Base-by-base conservation (phyloP, 1,140 invertebrate species). In the Lepidostoma basale region DNA sequence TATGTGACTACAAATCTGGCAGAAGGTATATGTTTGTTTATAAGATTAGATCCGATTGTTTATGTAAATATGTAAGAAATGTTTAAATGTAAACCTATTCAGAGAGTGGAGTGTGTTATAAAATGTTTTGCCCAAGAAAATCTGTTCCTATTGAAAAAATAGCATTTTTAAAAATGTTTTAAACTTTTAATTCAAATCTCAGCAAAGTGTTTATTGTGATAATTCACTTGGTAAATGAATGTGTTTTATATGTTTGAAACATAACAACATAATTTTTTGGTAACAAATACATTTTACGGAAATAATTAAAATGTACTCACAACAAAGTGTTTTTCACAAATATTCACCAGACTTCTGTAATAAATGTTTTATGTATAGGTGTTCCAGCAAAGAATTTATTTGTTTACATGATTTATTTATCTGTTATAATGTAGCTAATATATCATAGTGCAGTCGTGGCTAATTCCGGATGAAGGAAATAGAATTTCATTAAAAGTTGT, bases 391-490 rank as follows among this genome's bases (percentile, higher is more conserved):
- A 47, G n/a, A n/a, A 49, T 18, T 49, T 49, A 28, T 14, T 4
- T 56, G 28, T 56, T 56, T 18, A 56, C 1, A 28, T 30, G 28
- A 56, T 30, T 33, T 56, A 56, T 56, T 33, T 56, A n/a, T 30
- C 52, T 30, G 52, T 56, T 49, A 49, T 49, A 49, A 20, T 56
- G 14, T 56, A 26, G 14, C 33, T 33, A 30, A 30, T 54, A 20
- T n/a, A 30, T 56, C 30, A 33, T 6, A 33, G 5, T 33, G 30
- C 12, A 12, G 12, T 56, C 14, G 28, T 56, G 18, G 25, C 33
- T 56, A 18, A 16, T 44, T 16, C 9, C 28, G 14, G 20, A 14
- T 30, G 16, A 30, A 20, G 33, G 25, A 56, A 56, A 30, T 3
- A 16, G 28, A 14, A 6, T 30, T 56, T 56, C 5, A 16, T 6